Evolutionary conservation across 2,888 invertebrate genomes (phyloP).

Genomic region (Nomada ferruginata): DNA sequence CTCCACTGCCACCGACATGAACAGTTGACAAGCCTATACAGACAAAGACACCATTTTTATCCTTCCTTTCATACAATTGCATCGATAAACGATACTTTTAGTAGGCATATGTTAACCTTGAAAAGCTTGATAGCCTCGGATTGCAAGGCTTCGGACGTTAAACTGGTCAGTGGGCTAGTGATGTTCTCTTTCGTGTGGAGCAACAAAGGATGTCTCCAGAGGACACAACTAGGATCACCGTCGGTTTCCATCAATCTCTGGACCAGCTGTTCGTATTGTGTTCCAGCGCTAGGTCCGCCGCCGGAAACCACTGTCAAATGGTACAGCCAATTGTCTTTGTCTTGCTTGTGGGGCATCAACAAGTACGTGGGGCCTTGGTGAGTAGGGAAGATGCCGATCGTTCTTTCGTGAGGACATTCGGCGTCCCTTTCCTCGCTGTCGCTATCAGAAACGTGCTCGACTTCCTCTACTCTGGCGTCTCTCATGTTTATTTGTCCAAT

Average conservation of each 20-base stretch:
- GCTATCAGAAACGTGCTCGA: constrained; percentile 96
- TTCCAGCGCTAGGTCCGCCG: constrained; percentile 95
- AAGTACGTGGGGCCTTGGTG: constrained; percentile 98
- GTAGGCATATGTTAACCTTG: constrained; percentile 87
- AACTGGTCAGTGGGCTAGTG: constrained; percentile 94
- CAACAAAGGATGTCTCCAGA: constrained; percentile 97
- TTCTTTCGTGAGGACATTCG: constrained; percentile 90
- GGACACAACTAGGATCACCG: constrained; percentile 95
- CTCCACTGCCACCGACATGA: constrained; percentile 98
- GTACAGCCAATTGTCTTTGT: constrained; percentile 95
- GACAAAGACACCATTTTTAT: background rate
- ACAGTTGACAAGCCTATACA: constrained; percentile 95
- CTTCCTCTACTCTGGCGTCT: constrained; percentile 97
- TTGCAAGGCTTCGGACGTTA: constrained; percentile 95
- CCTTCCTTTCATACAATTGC: background rate
- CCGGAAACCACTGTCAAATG: constrained; percentile 96
- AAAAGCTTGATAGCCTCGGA: constrained; percentile 96
- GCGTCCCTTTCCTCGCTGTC: constrained; percentile 94
- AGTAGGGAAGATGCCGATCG: constrained; percentile 97
- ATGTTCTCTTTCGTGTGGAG: constrained; percentile 96
- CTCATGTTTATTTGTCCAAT: constrained; percentile 98
- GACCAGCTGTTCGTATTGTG: constrained; percentile 97
- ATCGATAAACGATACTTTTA: background rate
- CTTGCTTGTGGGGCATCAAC: constrained; percentile 95
- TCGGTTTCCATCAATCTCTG: constrained; percentile 98